Conservation (phyloP, 2,113 vertebrate genomes). For the Siphamia tubifer region DNA sequence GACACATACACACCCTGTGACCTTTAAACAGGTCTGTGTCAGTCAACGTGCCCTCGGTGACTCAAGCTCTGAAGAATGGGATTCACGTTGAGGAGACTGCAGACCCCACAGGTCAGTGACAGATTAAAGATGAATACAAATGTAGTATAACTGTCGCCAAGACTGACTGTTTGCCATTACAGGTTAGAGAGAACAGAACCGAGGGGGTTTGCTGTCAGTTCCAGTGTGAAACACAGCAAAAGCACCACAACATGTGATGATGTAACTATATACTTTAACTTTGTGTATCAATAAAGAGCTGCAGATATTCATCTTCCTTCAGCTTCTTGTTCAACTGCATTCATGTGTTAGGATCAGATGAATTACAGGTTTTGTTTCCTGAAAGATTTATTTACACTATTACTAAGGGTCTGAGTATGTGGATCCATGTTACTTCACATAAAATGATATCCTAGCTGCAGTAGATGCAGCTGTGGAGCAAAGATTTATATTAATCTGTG, state of each 20-base stretch:
- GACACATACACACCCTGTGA: conserved; percentile 2
- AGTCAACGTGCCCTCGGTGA: conserved; percentile 24
- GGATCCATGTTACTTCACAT: not conserved
- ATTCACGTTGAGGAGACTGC: not conserved
- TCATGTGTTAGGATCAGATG: not conserved
- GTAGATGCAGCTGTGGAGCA: too few relatives aligned
- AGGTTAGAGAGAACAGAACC: not conserved
- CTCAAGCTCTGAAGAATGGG: not conserved
- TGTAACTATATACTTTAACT: too few relatives aligned
- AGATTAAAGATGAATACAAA: conserved; percentile 23
- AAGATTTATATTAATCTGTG: too few relatives aligned
- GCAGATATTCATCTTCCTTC: not conserved
- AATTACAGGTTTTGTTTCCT: conserved; percentile 12
- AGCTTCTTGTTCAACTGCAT: not conserved
- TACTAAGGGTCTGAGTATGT: not conserved
- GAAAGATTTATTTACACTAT: not conserved
- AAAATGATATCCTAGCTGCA: too few relatives aligned
- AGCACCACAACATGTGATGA: too few relatives aligned
- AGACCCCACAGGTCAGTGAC: conserved; percentile 27
- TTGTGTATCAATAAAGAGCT: too few relatives aligned
- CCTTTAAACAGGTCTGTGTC: conserved; percentile 43
- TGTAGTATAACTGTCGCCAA: not conserved
- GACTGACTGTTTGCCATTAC: not conserved
- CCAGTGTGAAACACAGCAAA: not conserved
- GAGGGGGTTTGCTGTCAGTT: not conserved